phyloP scores from a whole-genome alignment of 2,113 vertebrate genomes.

The Nipponia nippon region DNA sequence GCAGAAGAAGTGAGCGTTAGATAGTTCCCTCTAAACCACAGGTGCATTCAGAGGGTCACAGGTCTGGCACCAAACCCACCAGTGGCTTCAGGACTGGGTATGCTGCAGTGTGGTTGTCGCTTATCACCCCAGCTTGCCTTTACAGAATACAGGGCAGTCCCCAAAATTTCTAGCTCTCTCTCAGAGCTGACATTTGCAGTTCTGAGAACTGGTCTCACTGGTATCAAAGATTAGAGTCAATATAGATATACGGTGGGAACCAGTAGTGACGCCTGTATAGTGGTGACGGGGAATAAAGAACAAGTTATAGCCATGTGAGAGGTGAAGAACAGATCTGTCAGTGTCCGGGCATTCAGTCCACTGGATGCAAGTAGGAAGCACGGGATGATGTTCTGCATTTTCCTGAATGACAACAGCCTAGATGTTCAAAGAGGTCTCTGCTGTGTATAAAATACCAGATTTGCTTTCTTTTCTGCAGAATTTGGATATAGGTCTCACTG shows the following conservation, averaged over 20 bases:
- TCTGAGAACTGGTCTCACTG: background rate
- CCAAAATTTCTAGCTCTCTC: background rate
- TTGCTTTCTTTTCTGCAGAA: background rate
- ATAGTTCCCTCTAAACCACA: background rate
- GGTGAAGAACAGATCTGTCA: background rate
- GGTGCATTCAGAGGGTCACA: background rate
- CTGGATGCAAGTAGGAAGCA: background rate
- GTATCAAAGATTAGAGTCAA: background rate
- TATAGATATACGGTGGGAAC: rapidly evolving
- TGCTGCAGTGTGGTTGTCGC: background rate
- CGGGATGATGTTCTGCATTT: background rate
- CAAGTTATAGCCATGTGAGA: background rate
- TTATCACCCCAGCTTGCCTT: background rate
- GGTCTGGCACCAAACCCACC: background rate
- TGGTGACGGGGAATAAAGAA: background rate
- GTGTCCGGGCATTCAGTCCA: background rate
- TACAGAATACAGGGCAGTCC: background rate
- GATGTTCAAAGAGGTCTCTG: background rate
- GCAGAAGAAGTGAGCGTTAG: background rate
- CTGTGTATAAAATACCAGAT: background rate
- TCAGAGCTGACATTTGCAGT: background rate
- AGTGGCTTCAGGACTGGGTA: background rate
- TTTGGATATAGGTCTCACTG: background rate
- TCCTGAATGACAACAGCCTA: background rate
- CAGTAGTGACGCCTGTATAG: background rate